Conservation (phyloP, 2,797 vertebrate genomes). For the Bovichtus variegatus region DNA sequence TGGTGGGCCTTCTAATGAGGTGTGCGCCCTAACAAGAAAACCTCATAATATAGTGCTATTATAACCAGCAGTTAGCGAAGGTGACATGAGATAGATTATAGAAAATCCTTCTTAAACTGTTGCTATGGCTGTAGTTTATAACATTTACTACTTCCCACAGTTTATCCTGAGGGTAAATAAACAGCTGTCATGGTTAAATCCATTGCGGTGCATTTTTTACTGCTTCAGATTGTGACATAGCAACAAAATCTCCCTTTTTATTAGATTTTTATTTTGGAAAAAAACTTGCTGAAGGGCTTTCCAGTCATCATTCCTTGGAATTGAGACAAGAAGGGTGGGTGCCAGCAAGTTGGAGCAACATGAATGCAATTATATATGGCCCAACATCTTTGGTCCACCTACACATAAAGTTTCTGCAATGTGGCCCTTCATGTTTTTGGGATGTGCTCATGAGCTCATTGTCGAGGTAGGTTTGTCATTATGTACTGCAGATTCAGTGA, state of each 20-base stretch:
- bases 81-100: background rate
- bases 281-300: slow-evolving; percentile 27
- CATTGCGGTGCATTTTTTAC: slow-evolving; percentile 10
- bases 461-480: slow-evolving; percentile 1
- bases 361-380: slow-evolving; percentile 49
- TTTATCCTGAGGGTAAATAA: slow-evolving; percentile 25
- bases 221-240: slow-evolving; percentile 29
- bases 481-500: slow-evolving; percentile 6
- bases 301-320: slow-evolving; percentile 28
- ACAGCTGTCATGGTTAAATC: slow-evolving; percentile 42
- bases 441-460: slow-evolving; percentile 34
- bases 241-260: slow-evolving; percentile 34
- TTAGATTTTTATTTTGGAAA: slow-evolving; percentile 18
- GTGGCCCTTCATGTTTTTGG: slow-evolving; percentile 22
- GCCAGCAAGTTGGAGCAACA: slow-evolving; percentile 60
- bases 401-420: slow-evolving; percentile 35
- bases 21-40: slow-evolving; percentile 4
- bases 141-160: background rate
- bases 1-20: slow-evolving; percentile 1
- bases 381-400: slow-evolving; percentile 54
- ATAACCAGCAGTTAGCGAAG: background rate
- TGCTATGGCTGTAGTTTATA: background rate
- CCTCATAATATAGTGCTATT: background rate
- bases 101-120: background rate
- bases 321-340: slow-evolving; percentile 48